Conservation (phyloP, 2,113 vertebrate species). For the Paracanthobrama guichenoti region DNA sequence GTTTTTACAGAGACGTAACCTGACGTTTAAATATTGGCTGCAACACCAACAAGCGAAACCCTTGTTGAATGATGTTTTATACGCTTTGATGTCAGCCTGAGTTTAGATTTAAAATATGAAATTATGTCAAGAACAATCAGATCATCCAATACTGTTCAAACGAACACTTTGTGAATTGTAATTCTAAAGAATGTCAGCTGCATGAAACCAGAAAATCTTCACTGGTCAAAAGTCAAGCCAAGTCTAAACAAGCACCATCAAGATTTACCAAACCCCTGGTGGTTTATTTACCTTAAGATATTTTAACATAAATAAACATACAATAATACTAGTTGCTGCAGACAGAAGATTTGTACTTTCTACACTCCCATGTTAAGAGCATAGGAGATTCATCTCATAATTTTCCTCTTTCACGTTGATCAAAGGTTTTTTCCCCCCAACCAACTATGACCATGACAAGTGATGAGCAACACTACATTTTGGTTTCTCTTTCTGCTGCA, state of each 20-base stretch:
- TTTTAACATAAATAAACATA: background rate
- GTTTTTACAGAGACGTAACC: background rate
- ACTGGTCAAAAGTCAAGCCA: background rate
- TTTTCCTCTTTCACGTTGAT: background rate
- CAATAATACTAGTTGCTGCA: background rate
- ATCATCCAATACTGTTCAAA: background rate
- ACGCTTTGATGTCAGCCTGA: background rate
- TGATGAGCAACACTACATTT: background rate
- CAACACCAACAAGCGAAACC: background rate
- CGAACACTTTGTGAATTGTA: conserved; percentile 1
- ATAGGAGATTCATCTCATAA: background rate
- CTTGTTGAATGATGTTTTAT: background rate
- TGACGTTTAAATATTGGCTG: background rate
- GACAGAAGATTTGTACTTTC: background rate
- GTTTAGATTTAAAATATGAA: background rate
- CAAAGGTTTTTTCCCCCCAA: no score
- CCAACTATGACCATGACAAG: background rate
- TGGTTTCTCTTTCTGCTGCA: background rate
- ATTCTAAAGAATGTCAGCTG: background rate
- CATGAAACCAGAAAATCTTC: conserved; percentile 11
- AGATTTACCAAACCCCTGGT: background rate
- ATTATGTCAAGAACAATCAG: background rate
- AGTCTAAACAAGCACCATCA: background rate
- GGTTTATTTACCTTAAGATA: background rate
- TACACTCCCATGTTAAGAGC: background rate